phyloP scores from a whole-genome alignment of 2,113 vertebrate species.

The Stomatorhinus ivindoensis region DNA sequence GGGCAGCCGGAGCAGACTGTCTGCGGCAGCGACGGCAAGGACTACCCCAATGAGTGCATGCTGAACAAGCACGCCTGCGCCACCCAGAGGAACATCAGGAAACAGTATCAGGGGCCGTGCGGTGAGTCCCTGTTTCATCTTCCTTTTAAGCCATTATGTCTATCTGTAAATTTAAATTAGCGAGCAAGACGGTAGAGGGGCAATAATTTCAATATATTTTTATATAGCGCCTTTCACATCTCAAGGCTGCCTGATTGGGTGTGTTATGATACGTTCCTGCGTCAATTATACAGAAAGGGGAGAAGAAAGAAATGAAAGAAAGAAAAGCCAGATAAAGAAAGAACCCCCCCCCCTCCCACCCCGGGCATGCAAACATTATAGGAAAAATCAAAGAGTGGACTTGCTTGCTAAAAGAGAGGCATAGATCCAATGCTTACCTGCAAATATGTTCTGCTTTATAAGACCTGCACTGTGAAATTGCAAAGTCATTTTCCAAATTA shows the following conservation, averaged over 20 bases:
- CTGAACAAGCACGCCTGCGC: constrained; percentile 79
- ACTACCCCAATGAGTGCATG: constrained; percentile 79
- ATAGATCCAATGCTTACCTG: neutral
- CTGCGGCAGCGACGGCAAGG: constrained; percentile 82
- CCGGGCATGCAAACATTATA: neutral
- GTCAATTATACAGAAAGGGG: neutral
- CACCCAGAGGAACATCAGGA: constrained; percentile 74
- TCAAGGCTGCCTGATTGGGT: neutral
- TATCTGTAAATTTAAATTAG: neutral
- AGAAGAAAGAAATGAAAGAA: neutral
- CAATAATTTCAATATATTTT: neutral
- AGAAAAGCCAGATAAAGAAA: neutral
- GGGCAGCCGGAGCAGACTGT: constrained; percentile 51
- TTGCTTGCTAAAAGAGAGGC: neutral
- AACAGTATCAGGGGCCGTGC: constrained; percentile 74
- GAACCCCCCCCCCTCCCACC: neutral
- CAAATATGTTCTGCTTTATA: neutral
- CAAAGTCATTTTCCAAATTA: neutral
- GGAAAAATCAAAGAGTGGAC: neutral
- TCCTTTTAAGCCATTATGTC: neutral
- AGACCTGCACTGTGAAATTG: neutral
- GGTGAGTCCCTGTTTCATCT: constrained; percentile 61
- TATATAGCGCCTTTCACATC: neutral
- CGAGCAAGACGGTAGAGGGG: neutral
- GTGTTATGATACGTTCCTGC: neutral